These are phyloP conservation scores for Hyperopisus bebe DNA, from an alignment of 2,113 vertebrate genomes.

Conservation along the genomic window DNA sequence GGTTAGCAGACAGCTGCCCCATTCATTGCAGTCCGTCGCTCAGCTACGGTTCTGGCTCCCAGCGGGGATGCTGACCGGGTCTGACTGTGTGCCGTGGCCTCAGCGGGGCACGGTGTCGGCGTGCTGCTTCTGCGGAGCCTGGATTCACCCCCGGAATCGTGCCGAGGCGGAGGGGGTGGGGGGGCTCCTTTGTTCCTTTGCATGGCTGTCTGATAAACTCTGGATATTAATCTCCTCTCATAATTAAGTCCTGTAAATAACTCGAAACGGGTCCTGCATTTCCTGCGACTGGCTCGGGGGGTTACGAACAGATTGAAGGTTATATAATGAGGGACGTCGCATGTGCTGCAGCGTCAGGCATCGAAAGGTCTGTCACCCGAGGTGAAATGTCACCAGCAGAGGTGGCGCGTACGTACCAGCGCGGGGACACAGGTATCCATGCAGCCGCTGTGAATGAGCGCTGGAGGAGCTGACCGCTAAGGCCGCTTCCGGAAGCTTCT, in stretches of 20 bases:
- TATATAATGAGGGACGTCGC: not conserved
- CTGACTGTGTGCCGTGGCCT: slow-evolving; percentile 20
- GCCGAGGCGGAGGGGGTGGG: not conserved
- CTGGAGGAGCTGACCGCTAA: not conserved
- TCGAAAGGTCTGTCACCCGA: not conserved
- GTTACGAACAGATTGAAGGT: not conserved
- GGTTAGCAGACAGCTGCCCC: slow-evolving; percentile 14
- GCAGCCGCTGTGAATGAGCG: not conserved
- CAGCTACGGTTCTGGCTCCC: slow-evolving; percentile 16
- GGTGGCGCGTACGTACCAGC: not conserved
- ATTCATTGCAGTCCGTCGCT: slow-evolving; percentile 19
- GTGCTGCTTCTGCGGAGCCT: not conserved
- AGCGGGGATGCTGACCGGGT: slow-evolving; percentile 20
- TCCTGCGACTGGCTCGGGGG: not conserved
- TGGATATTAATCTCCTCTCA: not conserved
- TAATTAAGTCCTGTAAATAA: not conserved
- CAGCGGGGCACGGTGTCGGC: not conserved
- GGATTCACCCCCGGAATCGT: not conserved
- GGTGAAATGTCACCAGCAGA: not conserved
- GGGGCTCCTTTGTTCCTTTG: not conserved
- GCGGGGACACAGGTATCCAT: not conserved
- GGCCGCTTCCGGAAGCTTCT: not conserved
- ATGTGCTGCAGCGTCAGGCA: not conserved
- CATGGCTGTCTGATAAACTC: not conserved
- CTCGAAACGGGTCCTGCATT: not conserved